A percentile compares a stretch with the other conserved stretches of the same genome.
Evolutionary conservation across 2,888 invertebrate species (phyloP).

Genomic region (Megalurothrips usitatus): DNA sequence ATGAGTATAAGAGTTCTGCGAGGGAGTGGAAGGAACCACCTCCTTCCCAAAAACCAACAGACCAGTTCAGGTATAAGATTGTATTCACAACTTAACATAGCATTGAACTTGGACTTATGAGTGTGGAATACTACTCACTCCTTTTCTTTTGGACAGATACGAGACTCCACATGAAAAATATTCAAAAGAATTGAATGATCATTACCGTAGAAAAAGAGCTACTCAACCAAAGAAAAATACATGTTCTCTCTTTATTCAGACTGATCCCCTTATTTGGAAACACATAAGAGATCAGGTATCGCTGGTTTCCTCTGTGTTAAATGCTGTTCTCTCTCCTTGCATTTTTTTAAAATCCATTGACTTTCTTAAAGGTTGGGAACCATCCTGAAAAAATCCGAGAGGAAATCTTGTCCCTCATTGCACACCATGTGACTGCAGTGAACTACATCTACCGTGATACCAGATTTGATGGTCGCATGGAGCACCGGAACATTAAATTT

Average conservation of each 20-base stretch:
- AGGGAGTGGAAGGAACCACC: not conserved
- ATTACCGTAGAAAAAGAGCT: slow-evolving; percentile 47
- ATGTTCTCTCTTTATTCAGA: slow-evolving; percentile 94
- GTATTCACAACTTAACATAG: not conserved
- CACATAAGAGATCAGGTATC: slow-evolving; percentile 82
- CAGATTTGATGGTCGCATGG: slow-evolving; percentile 83
- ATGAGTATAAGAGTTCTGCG: no score
- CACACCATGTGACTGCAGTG: slow-evolving; percentile 97
- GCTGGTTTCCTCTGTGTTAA: slow-evolving; percentile 35
- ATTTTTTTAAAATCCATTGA: slow-evolving; percentile 29
- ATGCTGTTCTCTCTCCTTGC: slow-evolving; percentile 16
- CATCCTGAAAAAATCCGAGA: slow-evolving; percentile 88
- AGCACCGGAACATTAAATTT: slow-evolving; percentile 92
- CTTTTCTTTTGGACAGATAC: not conserved
- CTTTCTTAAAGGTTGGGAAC: slow-evolving; percentile 57
- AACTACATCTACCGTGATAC: slow-evolving; percentile 96
- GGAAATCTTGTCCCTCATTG: slow-evolving; percentile 94
- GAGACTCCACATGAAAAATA: slow-evolving; percentile 30
- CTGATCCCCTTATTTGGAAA: slow-evolving; percentile 96
- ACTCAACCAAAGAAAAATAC: slow-evolving; percentile 67
- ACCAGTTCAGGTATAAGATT: not conserved
- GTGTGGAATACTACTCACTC: not conserved
- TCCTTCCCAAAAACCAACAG: slow-evolving; percentile 9
- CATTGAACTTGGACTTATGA: no score
- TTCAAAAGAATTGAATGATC: slow-evolving; percentile 30